Base-by-base conservation (phyloP, 2,797 vertebrate species). In the Gouania willdenowi region DNA sequence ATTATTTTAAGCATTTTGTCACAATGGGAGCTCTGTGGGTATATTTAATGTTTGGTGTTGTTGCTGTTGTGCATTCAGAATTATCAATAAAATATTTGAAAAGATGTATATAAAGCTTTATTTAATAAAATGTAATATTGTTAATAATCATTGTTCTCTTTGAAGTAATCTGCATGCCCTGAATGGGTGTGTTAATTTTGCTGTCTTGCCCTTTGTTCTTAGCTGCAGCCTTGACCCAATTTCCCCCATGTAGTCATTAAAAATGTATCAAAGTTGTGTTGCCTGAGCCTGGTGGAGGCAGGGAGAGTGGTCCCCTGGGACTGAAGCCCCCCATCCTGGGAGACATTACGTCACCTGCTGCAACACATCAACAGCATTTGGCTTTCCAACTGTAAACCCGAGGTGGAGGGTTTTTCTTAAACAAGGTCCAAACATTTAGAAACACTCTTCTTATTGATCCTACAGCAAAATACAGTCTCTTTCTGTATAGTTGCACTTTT, bases 211-310 rank as follows among this genome's bases (percentile, higher is more conserved):
- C 75, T 81, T 75, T 85, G 71, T 83, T 66, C 58, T 12, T 21
- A 1, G 41, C 45, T 29, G 52, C 36, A 38, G 66, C 61, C 40
- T 28, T 85, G 77, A 85, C 77, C 79, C 69, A 77, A 2, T 81
- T 83, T 54, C 48, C 71, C 69, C 66, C 69, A 73, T 76, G 75
- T 71, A 80, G 71, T 82, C 81, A 83, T 85, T 82, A 85, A 85
- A 81, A 71, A 81, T 85, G 73, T 59, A 85, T 83, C 53, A 74
- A 66, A 67, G 45, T 61, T 57, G 50, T 33, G 10, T 3, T 14
- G 66, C 43, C 57, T 41, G 46, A 72, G 69, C 60, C 51, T 30
- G 55, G 50, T 44, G 62, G 57, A 65, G 79, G 63, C 16, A 18
- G 69, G 38, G 59, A 26, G 11, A 26, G 11, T 1, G 15, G 58